Evolutionary conservation across 2,888 invertebrate genomes (phyloP).

Genomic region (Nomada ferruginata): DNA sequence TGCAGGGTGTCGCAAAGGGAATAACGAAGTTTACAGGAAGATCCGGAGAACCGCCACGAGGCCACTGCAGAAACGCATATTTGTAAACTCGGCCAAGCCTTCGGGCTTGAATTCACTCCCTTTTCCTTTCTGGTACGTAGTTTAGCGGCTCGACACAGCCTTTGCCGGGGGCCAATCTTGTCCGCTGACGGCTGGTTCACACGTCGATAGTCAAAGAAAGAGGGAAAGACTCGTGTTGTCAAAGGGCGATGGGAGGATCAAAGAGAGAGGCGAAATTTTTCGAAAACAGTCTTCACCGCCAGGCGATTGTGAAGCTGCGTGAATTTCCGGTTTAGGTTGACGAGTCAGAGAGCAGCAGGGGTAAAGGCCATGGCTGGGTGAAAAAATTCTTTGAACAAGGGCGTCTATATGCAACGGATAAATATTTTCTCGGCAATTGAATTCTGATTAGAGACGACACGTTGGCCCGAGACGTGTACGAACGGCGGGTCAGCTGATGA

Average conservation of each 20-base stretch:
- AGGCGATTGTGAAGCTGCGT: neutral
- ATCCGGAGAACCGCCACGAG: constrained; percentile 39
- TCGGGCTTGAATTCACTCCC: constrained; percentile 42
- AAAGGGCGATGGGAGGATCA: constrained; percentile 1
- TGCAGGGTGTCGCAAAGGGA: constrained; percentile 32
- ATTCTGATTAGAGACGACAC: constrained; percentile 46
- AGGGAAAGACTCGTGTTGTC: constrained; percentile 4
- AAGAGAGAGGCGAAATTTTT: constrained; percentile 24
- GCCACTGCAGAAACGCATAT: constrained; percentile 41
- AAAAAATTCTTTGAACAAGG: constrained; percentile 22
- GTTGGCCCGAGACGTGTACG: neutral
- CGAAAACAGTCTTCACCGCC: neutral
- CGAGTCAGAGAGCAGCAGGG: too few species aligned
- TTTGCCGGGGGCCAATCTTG: constrained; percentile 53
- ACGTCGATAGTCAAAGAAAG: constrained; percentile 26
- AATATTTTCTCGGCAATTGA: constrained; percentile 50
- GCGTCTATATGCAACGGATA: constrained; percentile 4
- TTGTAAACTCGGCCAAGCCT: constrained; percentile 56
- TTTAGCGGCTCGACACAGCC: constrained; percentile 24
- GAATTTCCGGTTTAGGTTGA: neutral
- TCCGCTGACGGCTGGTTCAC: constrained; percentile 37
- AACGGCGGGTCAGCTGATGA: neutral
- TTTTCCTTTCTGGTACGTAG: constrained; percentile 50
- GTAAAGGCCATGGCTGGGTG: neutral
- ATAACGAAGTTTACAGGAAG: constrained; percentile 59